Conservation (phyloP, 2,797 vertebrate genomes). For the Yasuhikotakia modesta region DNA sequence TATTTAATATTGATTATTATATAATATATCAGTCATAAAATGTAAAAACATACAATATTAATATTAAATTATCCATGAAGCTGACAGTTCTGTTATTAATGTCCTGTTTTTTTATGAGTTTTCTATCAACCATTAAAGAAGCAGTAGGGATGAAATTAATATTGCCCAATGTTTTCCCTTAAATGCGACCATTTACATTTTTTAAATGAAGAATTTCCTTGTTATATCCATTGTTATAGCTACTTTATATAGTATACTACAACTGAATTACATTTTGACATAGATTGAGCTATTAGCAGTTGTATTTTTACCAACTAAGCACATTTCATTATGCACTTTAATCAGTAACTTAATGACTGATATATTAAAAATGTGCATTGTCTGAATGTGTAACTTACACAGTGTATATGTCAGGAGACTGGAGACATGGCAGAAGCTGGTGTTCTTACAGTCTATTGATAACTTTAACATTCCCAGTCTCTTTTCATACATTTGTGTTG, state of each 20-base stretch:
- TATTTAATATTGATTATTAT: not conserved
- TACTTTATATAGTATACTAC: not conserved
- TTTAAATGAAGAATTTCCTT: too few species aligned
- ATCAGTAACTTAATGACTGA: conserved; percentile 26
- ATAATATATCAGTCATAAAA: not conserved
- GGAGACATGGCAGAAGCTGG: not conserved
- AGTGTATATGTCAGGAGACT: not conserved
- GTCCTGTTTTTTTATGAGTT: not conserved
- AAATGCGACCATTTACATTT: too few species aligned
- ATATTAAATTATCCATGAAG: not conserved
- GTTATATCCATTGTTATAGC: not conserved
- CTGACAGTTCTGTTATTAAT: not conserved
- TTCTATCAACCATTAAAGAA: not conserved
- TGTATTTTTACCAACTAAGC: conserved; percentile 31
- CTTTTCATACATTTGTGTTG: conserved; percentile 3
- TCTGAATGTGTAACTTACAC: conserved; percentile 1
- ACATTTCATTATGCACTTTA: conserved; percentile 52
- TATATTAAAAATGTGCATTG: conserved; percentile 1
- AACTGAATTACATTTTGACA: not conserved
- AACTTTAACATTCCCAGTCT: not conserved
- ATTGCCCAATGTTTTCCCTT: not conserved
- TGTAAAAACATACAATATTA: not conserved
- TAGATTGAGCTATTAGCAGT: not conserved
- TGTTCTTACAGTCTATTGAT: conserved; percentile 7
- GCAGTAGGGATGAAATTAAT: not conserved